Evolutionary conservation across 2,797 vertebrate genomes (phyloP), one percentile per base, ranked within the genome.

Genomic region (Sciurus vulgaris): DNA sequence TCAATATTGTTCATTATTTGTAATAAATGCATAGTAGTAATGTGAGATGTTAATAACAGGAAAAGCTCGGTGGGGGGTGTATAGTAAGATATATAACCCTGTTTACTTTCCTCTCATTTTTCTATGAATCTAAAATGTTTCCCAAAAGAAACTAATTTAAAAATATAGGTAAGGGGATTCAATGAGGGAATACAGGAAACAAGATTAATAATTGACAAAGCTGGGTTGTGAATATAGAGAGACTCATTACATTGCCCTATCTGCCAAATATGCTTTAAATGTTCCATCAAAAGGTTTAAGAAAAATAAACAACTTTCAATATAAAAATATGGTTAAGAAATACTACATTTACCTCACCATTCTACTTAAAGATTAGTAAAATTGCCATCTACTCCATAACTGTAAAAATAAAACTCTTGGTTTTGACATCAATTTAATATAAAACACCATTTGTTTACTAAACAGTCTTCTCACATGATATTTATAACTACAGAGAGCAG

Each of bases 241-340:
- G 10, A 30, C 35, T 85, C 10, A 35, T 73, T 49, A 61, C 5
- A 35, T 12, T 72, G 20, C 65, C 72, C 6, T 59, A 0, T 76
- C 63, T 78, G 47, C 24, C 47, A 59, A 86, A 76, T 38, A 82
- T 41, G n/a, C 20, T 85, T 81, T 10, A 72, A 38, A 47, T 73
- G 87, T 84, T 85, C 51, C 38, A 85, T 3, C 59, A 12, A 54
- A 88, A 81, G 69, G 2, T 4, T 59, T 63, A n/a, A 28, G 2
- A 86, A 86, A 93, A 85, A 49, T 28, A 93, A 59, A 67, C 15
- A 88, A 47, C 3, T 83, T 87, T 79, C 47, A 77, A 38, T 85
- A n/a, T 93, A 63, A 88, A 96, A 93, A 86, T 56, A 63, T 54
- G 2, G 0, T 92, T 84, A 33, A 72, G 24, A 94, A 78, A 87